Conservation (phyloP, 2,797 vertebrate genomes). For the Hephaestus fuliginosus region DNA sequence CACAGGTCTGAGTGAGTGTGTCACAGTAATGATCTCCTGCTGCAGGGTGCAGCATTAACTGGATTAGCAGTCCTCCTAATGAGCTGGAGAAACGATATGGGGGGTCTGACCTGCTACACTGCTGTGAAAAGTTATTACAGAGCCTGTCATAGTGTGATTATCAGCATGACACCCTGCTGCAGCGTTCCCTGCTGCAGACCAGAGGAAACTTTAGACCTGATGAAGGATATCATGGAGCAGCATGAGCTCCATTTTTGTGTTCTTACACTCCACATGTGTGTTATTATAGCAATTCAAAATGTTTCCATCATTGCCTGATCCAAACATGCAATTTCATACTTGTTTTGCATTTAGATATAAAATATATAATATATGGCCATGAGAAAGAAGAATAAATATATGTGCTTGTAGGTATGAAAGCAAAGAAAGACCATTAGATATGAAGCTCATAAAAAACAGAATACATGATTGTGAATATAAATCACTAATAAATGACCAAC, state of each 20-base stretch:
- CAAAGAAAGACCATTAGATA: too few relatives aligned
- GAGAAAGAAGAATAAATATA: too few relatives aligned
- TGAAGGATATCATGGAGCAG: conserved; percentile 5
- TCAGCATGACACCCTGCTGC: conserved; percentile 34
- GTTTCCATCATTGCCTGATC: neutral
- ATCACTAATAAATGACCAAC: too few relatives aligned
- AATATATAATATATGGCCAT: too few relatives aligned
- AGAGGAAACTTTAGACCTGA: conserved; percentile 6
- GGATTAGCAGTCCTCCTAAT: conserved; percentile 62
- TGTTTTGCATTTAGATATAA: neutral
- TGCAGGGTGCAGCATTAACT: conserved; percentile 55
- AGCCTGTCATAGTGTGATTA: conserved; percentile 45
- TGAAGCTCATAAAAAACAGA: too few relatives aligned
- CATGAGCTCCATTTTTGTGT: neutral
- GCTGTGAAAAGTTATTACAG: conserved; percentile 31
- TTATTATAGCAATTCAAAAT: neutral
- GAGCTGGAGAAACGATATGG: conserved; percentile 45
- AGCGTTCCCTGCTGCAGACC: neutral
- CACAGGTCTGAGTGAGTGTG: conserved; percentile 1
- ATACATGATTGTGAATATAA: too few relatives aligned
- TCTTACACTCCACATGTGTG: neutral
- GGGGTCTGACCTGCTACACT: conserved; percentile 59
- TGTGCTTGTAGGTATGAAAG: too few relatives aligned
- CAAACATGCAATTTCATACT: neutral
- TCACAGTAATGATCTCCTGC: conserved; percentile 50